A percentile compares a stretch with the other conserved stretches of the same genome.
These are phyloP conservation scores for Drosophila koepferae DNA, from an alignment of 2,888 invertebrate genomes.

Conservation along the genomic window DNA sequence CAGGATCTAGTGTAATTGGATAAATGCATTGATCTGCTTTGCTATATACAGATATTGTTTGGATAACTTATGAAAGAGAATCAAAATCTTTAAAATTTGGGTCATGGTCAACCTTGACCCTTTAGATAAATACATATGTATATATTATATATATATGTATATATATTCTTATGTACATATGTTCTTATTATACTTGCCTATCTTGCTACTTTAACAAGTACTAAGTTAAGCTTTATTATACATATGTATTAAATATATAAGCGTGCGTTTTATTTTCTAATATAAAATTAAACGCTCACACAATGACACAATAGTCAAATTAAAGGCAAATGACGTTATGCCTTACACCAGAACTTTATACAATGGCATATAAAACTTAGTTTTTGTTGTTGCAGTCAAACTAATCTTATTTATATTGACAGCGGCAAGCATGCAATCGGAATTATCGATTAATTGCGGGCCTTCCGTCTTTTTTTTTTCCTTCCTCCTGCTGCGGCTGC, in stretches of 20 bases:
- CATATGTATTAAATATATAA: not conserved
- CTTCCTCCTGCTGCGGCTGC: conserved; percentile 12
- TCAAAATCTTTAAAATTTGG: not conserved
- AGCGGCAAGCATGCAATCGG: conserved; percentile 40
- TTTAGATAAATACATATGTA: not conserved
- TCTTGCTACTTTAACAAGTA: not conserved
- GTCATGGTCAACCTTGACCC: not conserved
- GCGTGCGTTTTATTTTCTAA: not conserved
- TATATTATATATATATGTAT: not conserved
- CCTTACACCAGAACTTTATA: not conserved
- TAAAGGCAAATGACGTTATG: conserved; percentile 3
- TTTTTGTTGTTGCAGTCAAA: conserved; percentile 12
- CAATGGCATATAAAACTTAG: not conserved
- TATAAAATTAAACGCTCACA: not conserved
- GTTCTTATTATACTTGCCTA: no score
- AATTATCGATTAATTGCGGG: conserved; percentile 82
- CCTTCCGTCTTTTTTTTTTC: conserved; percentile 85
- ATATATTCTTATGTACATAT: no score
- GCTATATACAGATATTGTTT: not conserved
- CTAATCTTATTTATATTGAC: conserved; percentile 29
- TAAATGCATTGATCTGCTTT: no score
- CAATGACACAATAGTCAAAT: not conserved
- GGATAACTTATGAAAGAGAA: not conserved
- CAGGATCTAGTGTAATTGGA: no score
- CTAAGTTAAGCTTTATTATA: not conserved